phyloP scores from a whole-genome alignment of 2,113 vertebrate species.

The Onychostruthus taczanowskii region DNA sequence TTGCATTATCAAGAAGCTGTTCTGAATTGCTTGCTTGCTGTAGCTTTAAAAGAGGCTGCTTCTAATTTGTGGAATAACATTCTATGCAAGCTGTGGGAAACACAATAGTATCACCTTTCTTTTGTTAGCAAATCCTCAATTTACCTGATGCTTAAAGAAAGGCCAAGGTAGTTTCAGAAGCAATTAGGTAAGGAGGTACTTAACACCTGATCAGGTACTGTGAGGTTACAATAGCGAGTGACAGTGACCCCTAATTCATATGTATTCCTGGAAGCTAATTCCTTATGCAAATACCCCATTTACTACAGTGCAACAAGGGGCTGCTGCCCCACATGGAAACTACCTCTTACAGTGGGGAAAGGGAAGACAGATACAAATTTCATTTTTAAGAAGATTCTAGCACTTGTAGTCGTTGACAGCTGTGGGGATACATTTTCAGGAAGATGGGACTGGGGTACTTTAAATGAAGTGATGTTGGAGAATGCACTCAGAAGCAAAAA shows the following conservation, averaged over 20 bases:
- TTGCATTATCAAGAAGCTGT: neutral
- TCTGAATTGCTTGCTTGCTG: neutral
- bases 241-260: slow-evolving; percentile 62
- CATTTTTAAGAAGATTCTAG: neutral
- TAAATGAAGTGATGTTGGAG: slow-evolving; percentile 30
- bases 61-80: slow-evolving; percentile 35
- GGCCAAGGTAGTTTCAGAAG: slow-evolving; percentile 64
- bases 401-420: slow-evolving; percentile 12
- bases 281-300: slow-evolving; percentile 72
- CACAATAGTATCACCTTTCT: slow-evolving; percentile 41
- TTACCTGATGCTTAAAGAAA: slow-evolving; percentile 65
- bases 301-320: neutral
- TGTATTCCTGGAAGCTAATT: slow-evolving; percentile 72
- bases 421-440: neutral
- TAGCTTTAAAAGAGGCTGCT: neutral
- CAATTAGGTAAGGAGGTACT: slow-evolving; percentile 75
- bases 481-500: slow-evolving; percentile 54
- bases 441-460: neutral
- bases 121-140: slow-evolving; percentile 62
- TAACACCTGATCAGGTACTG: slow-evolving; percentile 71
- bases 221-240: slow-evolving; percentile 54
- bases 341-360: neutral
- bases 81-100: slow-evolving; percentile 15
- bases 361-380: neutral
- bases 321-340: slow-evolving; percentile 17